These are phyloP conservation scores for Trichonephila clavata DNA, from an alignment of 1,140 invertebrate species.

Conservation along the genomic window DNA sequence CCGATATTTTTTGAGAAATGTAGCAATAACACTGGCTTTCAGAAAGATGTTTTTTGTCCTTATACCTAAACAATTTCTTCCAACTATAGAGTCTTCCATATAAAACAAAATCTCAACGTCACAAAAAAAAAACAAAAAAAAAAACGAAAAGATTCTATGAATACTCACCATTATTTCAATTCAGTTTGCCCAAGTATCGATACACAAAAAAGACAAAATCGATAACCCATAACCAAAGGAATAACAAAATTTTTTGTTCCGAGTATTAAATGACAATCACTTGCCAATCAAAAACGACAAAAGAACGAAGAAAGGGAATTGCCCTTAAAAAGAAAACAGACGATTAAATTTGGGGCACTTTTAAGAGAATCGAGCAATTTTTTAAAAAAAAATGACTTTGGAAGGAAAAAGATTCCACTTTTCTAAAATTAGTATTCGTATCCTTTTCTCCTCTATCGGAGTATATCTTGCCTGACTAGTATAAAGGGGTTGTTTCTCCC, in stretches of 20 bases:
- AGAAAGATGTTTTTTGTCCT: too few relatives aligned
- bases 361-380: not conserved
- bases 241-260: not conserved
- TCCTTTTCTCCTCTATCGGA: too few relatives aligned
- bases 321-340: not conserved
- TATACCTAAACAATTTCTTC: too few relatives aligned
- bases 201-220: not conserved
- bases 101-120: not conserved
- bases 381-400: not conserved
- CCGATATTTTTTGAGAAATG: not conserved
- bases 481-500: too few relatives aligned
- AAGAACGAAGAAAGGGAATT: not conserved
- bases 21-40: too few relatives aligned
- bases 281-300: slow-evolving; percentile 27
- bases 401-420: not conserved
- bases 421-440: not conserved
- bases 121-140: too few relatives aligned
- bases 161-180: not conserved
- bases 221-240: slow-evolving; percentile 21
- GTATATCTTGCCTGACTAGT: too few relatives aligned
- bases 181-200: not conserved
- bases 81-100: too few relatives aligned
- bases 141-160: not conserved
- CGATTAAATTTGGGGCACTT: not conserved
- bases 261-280: slow-evolving; percentile 53